A percentile compares a stretch with the other conserved stretches of the same genome.
These are phyloP conservation scores for Drosophila sp. DNA, from an alignment of 1,140 invertebrate genomes.

Conservation along the genomic window DNA sequence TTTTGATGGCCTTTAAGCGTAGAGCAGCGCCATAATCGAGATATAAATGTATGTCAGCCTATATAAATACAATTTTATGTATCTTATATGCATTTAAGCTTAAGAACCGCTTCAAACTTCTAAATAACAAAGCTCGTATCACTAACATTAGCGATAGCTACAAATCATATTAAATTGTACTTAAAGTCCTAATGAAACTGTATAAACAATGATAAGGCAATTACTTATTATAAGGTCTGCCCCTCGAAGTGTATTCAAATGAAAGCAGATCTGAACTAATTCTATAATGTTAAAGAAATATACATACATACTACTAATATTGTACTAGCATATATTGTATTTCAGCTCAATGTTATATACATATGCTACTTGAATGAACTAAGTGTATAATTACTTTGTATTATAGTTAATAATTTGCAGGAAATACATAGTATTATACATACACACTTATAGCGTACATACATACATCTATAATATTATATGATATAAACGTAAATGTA, in stretches of 20 bases:
- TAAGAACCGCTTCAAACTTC: conserved; percentile 22
- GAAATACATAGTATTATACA: conserved; percentile 20
- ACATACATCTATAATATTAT: conserved; percentile 29
- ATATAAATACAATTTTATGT: conserved; percentile 2
- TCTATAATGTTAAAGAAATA: not conserved
- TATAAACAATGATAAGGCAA: not conserved
- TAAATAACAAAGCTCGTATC: conserved; percentile 25
- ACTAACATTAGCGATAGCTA: not conserved
- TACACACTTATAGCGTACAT: conserved; percentile 4
- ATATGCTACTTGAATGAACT: conserved; percentile 9
- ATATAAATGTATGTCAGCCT: conserved; percentile 8
- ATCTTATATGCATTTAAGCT: conserved; percentile 30
- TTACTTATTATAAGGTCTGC: not conserved
- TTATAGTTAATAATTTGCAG: conserved; percentile 53
- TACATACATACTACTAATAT: not conserved
- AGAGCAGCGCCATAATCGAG: conserved; percentile 31
- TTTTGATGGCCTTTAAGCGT: conserved; percentile 46
- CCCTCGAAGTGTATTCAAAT: not conserved
- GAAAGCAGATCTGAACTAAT: conserved; percentile 1
- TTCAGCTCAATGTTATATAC: conserved; percentile 48
- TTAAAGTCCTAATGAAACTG: not conserved
- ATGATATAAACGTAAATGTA: conserved; percentile 57
- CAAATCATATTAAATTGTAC: not conserved
- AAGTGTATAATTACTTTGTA: conserved; percentile 37
- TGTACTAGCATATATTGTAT: conserved; percentile 13